Percentiles rank a stretch among this genome's conserved stretches.
phyloP scores from a whole-genome alignment of 2,797 vertebrate species.

The Hyperoplus lanceolatus region DNA sequence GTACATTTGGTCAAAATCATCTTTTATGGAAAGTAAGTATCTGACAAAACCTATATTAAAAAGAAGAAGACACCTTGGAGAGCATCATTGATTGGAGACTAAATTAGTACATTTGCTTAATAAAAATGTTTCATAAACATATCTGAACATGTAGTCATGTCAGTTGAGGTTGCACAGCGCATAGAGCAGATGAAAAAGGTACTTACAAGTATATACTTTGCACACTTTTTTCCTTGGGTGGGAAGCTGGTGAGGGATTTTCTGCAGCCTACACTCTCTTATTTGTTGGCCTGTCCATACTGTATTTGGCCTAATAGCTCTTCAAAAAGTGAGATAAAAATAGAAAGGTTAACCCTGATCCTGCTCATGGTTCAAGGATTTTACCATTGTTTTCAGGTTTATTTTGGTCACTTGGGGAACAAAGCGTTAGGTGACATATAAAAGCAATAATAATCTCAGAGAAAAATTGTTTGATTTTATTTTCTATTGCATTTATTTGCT shows the following conservation, averaged over 20 bases:
- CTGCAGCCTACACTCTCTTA: neutral
- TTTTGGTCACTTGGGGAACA: neutral
- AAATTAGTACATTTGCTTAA: neutral
- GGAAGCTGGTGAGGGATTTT: neutral
- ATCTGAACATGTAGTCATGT: neutral
- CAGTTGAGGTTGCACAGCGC: neutral
- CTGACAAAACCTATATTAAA: neutral
- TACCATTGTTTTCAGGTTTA: neutral
- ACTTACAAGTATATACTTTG: neutral
- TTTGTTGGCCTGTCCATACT: neutral
- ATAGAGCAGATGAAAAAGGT: neutral
- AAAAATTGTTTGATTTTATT: neutral
- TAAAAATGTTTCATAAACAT: neutral
- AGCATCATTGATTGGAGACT: neutral
- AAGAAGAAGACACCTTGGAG: neutral
- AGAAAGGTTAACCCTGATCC: neutral
- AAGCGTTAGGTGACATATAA: neutral
- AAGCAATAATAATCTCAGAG: constrained; percentile 5
- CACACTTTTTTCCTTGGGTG: neutral
- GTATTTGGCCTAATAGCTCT: neutral
- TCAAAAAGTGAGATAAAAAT: neutral
- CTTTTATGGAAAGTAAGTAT: constrained; percentile 5
- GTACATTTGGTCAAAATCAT: neutral
- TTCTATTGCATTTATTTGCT: constrained; percentile 2
- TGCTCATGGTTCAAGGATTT: neutral